Evolutionary conservation across 2,797 vertebrate species (phyloP), one percentile per base, ranked within the genome.

Genomic region (Podargus strigoides): DNA sequence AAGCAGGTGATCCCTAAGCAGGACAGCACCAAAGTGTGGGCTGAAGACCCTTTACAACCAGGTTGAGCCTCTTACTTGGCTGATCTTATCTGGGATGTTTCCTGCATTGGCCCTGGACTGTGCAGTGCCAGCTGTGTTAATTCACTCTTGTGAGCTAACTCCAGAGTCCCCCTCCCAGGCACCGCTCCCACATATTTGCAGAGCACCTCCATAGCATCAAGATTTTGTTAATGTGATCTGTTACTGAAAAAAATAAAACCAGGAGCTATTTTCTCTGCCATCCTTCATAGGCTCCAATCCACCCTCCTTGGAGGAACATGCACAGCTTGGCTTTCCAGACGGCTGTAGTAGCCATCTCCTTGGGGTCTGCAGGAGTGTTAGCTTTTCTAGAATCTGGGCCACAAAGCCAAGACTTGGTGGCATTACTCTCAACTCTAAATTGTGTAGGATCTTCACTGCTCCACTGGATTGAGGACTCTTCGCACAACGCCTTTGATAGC

Each of bases 1-100:
- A 2, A 0, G 3, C n/a, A n/a, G n/a, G n/a, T n/a, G n/a, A n/a
- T 47, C 46, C 30, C 9, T 22, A 5, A 39, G 19, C 14, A 14
- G 21, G 27, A 34, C 50, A 79, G 15, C 39, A 36, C 8, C 13
- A 3, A 2, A 0, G 3, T 58, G 28, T 37, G 10, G 46, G 39
- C 46, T 80, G 20, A 85, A 79, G 46, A 41, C 28, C 23, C 72
- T 73, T 52, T 47, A 73, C 58, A 73, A 50, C 47, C 37, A 79
- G n/a, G 8, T 34, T 74, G 60, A 86, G 27, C 73, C 21, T 60
- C 21, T 82, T 49, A 8, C 14, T 55, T 66, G 8, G 26, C 39
- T 69, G 21, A 60, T 77, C 67, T 56, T 19, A 36, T 39, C 24
- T 46, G 39, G 12, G n/a, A 28, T 58, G 30, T 56, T 81, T 53